These are phyloP conservation scores for Neopelma chrysocephalum DNA, from an alignment of 2,797 vertebrate species.

Conservation along the genomic window DNA sequence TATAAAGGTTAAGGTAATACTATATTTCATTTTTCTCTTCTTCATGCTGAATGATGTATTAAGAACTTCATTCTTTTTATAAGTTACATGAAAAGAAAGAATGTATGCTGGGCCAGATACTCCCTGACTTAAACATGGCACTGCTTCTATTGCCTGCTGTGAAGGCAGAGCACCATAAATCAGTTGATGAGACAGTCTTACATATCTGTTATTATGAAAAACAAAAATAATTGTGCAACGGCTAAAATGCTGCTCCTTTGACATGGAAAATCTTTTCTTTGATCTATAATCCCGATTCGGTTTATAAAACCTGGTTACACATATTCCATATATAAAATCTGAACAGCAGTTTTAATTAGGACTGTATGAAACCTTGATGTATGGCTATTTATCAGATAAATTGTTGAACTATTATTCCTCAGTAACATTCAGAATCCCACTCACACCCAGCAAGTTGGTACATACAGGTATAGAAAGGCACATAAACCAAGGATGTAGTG, in stretches of 20 bases:
- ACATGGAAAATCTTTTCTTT: not conserved
- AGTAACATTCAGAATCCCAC: not conserved
- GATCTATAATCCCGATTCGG: not conserved
- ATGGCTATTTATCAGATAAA: not conserved
- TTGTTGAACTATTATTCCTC: not conserved
- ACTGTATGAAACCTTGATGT: not conserved
- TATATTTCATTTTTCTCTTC: not conserved
- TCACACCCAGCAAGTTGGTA: not conserved
- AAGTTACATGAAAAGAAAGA: not conserved
- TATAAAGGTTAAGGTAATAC: slow-evolving; percentile 19
- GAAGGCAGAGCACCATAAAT: not conserved
- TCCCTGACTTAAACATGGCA: not conserved
- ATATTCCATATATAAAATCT: not conserved
- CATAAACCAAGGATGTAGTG: slow-evolving; percentile 47
- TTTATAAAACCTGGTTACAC: not conserved
- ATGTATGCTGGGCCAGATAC: not conserved
- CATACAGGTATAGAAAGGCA: not conserved
- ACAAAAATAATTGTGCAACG: not conserved
- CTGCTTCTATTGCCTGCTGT: not conserved
- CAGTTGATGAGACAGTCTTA: not conserved
- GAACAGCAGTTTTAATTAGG: slow-evolving; percentile 16
- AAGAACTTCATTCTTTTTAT: not conserved
- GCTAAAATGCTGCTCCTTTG: not conserved
- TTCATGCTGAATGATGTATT: not conserved
- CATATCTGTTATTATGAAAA: not conserved